Base-by-base conservation (phyloP, 1,140 invertebrate species). In the Ostrea edulis region DNA sequence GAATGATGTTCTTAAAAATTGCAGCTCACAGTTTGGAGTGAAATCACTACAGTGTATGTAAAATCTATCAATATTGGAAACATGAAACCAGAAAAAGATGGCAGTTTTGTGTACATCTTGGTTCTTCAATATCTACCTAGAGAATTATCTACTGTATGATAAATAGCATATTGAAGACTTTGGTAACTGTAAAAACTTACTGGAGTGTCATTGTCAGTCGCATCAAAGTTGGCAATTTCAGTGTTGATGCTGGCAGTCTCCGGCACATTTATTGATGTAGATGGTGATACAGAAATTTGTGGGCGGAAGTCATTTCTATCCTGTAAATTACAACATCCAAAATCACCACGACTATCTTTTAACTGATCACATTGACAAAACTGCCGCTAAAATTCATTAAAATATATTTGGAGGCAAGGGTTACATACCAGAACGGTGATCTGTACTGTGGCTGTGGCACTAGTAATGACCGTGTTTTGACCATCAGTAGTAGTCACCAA, bases 401-500 rank as follows among this genome's bases (percentile, higher is more conserved):
- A 81, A 3, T 51, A 35, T 9, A 81, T 12, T 14, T 81, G 71
- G 0, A 81, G 29, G 14, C 3, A 85, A 71, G 25, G 29, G 25
- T 12, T 65, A 90, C 92, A 90, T 87, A 93, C 92, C 77, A 91
- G 11, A 9, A 93, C 90, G 25, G 55, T 88, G 11, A 92, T 88
- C 44, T 55, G 82, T 8, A 93, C 89, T 22, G 82, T 85, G 4
- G 92, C 90, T 7, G 85, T 83, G 12, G 87, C 55, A 81, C 86
- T 71, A 17, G 86, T 58, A 2, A 58, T 8, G 22, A n/a, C 71
- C 14, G 68, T 81, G 53, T 86, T 89, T 52, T 29, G 14, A 8
- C 92, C 92, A 86, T 92, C 89, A 12, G 44, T 85, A n/a, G 92
- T 93, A n/a, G 92, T 92, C 8, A 92, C 91, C 52, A 84, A 85